phyloP scores from a whole-genome alignment of 2,888 invertebrate species.

The Elegia similella region DNA sequence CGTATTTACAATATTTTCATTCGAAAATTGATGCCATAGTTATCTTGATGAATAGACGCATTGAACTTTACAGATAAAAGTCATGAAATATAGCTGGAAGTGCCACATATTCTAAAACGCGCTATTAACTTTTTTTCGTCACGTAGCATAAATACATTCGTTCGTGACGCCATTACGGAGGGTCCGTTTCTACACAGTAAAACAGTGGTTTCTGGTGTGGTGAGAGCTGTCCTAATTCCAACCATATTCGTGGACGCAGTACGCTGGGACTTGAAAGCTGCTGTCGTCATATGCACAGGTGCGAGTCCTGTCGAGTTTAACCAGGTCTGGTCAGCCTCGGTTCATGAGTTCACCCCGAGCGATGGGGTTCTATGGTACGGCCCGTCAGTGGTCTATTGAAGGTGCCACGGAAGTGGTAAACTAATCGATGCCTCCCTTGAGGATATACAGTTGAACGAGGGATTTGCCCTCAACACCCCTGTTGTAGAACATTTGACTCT shows the following conservation, averaged over 20 bases:
- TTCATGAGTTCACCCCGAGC: background rate
- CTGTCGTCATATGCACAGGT: constrained; percentile 1
- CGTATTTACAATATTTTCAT: background rate
- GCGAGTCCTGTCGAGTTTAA: constrained; percentile 2
- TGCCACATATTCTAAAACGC: constrained; percentile 34
- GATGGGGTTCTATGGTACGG: background rate
- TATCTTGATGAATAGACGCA: constrained; percentile 20
- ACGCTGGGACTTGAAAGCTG: background rate
- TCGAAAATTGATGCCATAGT: background rate
- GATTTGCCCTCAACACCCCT: constrained; percentile 41
- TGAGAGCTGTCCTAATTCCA: constrained; percentile 40
- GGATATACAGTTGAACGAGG: constrained; percentile 26
- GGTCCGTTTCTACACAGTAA: constrained; percentile 55
- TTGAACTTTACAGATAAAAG: background rate
- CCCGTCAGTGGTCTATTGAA: background rate
- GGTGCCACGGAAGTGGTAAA: background rate
- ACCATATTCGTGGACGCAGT: constrained; percentile 6
- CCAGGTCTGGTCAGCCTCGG: constrained; percentile 15
- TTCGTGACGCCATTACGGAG: constrained; percentile 19
- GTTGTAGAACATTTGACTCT: constrained; percentile 49
- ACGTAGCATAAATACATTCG: constrained; percentile 30
- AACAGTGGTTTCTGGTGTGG: constrained; percentile 35
- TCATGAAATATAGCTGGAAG: background rate
- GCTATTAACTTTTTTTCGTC: constrained; percentile 33
- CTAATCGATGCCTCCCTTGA: constrained; percentile 4